Evolutionary conservation across 2,888 invertebrate genomes (phyloP).

Genomic region (Iphiclides podalirius): DNA sequence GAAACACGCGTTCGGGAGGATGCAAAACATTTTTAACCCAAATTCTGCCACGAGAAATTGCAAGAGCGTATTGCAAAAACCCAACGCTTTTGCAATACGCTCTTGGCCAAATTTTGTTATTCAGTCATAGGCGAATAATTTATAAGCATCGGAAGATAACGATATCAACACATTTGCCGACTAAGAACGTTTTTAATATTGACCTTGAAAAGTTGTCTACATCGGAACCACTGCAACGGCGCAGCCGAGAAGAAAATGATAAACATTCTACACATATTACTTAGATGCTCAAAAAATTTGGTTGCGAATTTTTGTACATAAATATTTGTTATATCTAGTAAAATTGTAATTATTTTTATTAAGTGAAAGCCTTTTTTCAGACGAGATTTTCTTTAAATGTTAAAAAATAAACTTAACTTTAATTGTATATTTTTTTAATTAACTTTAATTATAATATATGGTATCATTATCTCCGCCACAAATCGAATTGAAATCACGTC

Average conservation of each 20-base stretch:
- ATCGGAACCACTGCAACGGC: neutral
- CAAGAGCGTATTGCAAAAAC: slow-evolving; percentile 15
- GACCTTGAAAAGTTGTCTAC: neutral
- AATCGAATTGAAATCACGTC: too few relatives aligned
- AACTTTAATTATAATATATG: too few relatives aligned
- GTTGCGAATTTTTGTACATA: too few relatives aligned
- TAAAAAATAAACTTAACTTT: too few relatives aligned
- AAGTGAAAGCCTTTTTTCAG: too few relatives aligned
- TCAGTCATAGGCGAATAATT: slow-evolving; percentile 16
- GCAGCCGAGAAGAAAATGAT: neutral
- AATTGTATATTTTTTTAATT: too few relatives aligned
- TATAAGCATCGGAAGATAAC: slow-evolving; percentile 9
- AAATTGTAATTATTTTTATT: neutral
- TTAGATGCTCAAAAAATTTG: too few relatives aligned
- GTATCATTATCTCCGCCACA: too few relatives aligned
- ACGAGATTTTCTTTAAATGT: too few relatives aligned
- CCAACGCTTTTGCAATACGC: slow-evolving; percentile 8
- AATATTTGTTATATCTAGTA: neutral
- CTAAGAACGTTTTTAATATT: neutral
- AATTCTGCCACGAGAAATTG: slow-evolving; percentile 11
- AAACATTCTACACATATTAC: neutral
- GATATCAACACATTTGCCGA: neutral
- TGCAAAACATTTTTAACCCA: slow-evolving; percentile 8
- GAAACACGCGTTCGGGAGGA: neutral
- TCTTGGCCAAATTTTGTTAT: slow-evolving; percentile 11